Conservation (phyloP, 2,113 vertebrate species). For the Dryoscopus gambensis region DNA sequence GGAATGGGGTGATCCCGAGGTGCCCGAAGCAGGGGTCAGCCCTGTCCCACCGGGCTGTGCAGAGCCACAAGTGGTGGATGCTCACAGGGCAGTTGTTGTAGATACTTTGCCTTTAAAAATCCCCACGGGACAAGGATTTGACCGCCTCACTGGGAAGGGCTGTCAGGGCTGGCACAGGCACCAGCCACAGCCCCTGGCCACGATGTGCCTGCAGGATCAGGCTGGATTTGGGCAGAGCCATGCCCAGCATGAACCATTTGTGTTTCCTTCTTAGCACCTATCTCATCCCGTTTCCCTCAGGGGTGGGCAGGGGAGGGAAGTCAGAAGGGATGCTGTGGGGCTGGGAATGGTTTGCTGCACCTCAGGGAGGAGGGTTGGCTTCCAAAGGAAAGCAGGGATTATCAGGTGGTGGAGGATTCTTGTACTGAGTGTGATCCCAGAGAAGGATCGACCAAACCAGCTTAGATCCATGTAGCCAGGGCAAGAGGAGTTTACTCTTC, state of each 20-base stretch:
- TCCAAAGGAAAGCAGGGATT: neutral
- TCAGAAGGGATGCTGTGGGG: neutral
- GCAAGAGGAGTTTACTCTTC: neutral
- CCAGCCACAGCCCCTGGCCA: neutral
- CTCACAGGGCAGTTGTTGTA: neutral
- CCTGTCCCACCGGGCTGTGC: neutral
- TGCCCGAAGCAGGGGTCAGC: neutral
- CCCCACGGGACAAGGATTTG: neutral
- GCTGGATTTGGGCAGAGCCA: neutral
- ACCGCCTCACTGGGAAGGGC: neutral
- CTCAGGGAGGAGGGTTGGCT: neutral
- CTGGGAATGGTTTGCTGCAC: neutral
- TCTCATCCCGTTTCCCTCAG: fast-evolving
- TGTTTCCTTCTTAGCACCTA: neutral
- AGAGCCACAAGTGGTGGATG: neutral
- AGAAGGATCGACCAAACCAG: neutral
- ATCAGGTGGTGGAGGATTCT: fast-evolving
- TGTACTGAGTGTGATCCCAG: neutral
- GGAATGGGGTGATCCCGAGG: neutral
- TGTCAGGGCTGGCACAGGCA: neutral
- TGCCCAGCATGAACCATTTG: neutral
- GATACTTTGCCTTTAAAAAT: neutral
- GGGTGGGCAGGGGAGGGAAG: neutral
- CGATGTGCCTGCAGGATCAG: neutral
- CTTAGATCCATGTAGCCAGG: neutral